phyloP scores from a whole-genome alignment of 2,797 vertebrate genomes.

The Thaleichthys pacificus region DNA sequence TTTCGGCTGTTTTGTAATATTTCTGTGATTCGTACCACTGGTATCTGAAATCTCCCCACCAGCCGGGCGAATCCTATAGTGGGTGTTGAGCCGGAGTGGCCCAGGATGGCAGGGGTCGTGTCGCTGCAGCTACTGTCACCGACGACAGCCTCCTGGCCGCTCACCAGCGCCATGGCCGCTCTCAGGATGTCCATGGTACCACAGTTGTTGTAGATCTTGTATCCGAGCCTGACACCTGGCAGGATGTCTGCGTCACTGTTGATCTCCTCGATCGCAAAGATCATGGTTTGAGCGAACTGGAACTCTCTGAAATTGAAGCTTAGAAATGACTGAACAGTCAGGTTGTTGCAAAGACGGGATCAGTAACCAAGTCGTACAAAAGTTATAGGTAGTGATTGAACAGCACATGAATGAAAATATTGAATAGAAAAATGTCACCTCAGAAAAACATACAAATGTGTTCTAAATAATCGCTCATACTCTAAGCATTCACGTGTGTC shows the following conservation, averaged over 20 bases:
- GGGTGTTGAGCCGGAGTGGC: slow-evolving; percentile 78
- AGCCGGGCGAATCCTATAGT: slow-evolving; percentile 72
- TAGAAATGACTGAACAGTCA: no score
- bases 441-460: not conserved
- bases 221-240: slow-evolving; percentile 67
- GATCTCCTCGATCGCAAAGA: slow-evolving; percentile 79
- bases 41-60: slow-evolving; percentile 71
- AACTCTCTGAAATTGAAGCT: slow-evolving; percentile 78
- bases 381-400: slow-evolving; percentile 12
- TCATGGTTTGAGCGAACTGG: slow-evolving; percentile 74
- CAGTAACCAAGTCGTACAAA: not conserved
- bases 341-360: no score
- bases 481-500: slow-evolving; percentile 64
- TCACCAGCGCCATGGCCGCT: slow-evolving; percentile 70
- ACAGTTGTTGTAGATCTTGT: slow-evolving; percentile 74
- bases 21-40: slow-evolving; percentile 69
- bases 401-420: not conserved
- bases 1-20: no score
- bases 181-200: slow-evolving; percentile 74
- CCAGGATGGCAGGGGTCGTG: slow-evolving; percentile 71
- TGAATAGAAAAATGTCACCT: not conserved
- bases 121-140: slow-evolving; percentile 56
- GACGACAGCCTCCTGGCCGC: slow-evolving; percentile 47
- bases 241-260: slow-evolving; percentile 67
- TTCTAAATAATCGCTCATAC: slow-evolving; percentile 55